These are phyloP conservation scores for Cactoblastis cactorum DNA, from an alignment of 2,888 invertebrate genomes.

Conservation along the genomic window DNA sequence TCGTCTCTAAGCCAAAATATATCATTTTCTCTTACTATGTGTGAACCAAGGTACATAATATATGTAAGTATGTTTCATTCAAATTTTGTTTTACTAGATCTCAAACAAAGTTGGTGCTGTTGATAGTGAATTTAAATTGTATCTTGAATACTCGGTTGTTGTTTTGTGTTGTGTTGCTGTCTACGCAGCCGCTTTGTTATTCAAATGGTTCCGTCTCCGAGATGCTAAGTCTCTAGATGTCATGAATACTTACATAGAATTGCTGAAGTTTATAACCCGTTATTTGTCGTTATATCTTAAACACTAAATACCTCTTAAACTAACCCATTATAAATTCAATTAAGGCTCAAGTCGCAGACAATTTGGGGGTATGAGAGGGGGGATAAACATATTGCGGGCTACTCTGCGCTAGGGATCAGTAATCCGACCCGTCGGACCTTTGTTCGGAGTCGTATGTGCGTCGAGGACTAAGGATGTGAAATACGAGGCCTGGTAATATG, in stretches of 20 bases:
- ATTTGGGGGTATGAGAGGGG: slow-evolving; percentile 46
- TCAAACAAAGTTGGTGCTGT: neutral
- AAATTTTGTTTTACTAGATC: no score
- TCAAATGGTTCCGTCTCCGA: neutral
- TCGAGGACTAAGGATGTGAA: slow-evolving; percentile 26
- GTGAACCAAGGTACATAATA: no score
- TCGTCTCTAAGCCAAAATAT: no score
- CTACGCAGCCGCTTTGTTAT: slow-evolving; percentile 2
- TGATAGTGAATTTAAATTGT: slow-evolving; percentile 4
- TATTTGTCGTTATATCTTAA: slow-evolving; percentile 21
- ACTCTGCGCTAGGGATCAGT: slow-evolving; percentile 50
- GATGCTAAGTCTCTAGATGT: neutral
- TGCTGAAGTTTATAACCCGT: slow-evolving; percentile 5
- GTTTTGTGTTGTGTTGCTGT: neutral
- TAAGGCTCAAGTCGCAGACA: slow-evolving; percentile 66
- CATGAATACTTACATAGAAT: neutral
- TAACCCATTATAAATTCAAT: slow-evolving; percentile 77
- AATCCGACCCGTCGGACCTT: slow-evolving; percentile 55
- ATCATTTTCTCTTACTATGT: no score
- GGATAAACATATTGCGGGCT: slow-evolving; percentile 64
- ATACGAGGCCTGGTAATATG: slow-evolving; percentile 1
- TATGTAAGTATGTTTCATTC: no score
- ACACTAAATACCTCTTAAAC: slow-evolving; percentile 68
- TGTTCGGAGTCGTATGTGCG: slow-evolving; percentile 36
- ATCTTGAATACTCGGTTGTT: neutral